Conservation (phyloP, 2,113 vertebrate species). For the Loxodonta africana region DNA sequence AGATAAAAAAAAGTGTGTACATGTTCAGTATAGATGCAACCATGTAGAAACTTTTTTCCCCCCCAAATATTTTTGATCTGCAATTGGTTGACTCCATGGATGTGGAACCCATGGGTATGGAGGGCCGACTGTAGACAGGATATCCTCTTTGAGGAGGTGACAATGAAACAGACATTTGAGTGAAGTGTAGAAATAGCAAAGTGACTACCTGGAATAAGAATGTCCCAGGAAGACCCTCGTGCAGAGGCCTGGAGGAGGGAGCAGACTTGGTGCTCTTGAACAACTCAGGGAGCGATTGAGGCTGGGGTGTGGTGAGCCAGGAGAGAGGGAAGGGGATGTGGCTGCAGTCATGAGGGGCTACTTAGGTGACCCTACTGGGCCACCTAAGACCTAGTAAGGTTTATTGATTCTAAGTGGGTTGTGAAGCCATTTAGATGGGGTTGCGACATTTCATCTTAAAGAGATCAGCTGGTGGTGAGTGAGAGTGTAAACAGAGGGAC, state of each 20-base stretch:
- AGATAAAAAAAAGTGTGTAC: too few relatives aligned
- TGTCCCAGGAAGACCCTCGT: neutral
- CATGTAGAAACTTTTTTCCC: too few relatives aligned
- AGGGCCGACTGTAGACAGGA: too few relatives aligned
- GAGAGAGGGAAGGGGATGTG: neutral
- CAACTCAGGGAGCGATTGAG: neutral
- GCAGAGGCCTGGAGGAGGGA: neutral
- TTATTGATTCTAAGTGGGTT: neutral
- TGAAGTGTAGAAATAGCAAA: neutral
- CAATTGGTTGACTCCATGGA: too few relatives aligned
- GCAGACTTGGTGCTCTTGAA: neutral
- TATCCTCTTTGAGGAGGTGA: neutral
- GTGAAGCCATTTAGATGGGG: too few relatives aligned
- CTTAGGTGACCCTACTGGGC: neutral
- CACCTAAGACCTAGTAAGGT: neutral
- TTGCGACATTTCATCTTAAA: neutral
- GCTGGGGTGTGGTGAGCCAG: neutral
- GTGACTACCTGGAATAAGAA: neutral
- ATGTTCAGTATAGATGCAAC: too few relatives aligned
- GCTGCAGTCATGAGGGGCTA: neutral
- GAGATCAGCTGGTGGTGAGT: neutral
- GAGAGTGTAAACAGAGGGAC: neutral
- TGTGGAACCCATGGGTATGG: too few relatives aligned
- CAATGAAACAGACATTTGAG: neutral
- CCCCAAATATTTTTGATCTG: too few relatives aligned